Conservation (phyloP, 2,797 vertebrate genomes). For the Anabacerthia variegaticeps region DNA sequence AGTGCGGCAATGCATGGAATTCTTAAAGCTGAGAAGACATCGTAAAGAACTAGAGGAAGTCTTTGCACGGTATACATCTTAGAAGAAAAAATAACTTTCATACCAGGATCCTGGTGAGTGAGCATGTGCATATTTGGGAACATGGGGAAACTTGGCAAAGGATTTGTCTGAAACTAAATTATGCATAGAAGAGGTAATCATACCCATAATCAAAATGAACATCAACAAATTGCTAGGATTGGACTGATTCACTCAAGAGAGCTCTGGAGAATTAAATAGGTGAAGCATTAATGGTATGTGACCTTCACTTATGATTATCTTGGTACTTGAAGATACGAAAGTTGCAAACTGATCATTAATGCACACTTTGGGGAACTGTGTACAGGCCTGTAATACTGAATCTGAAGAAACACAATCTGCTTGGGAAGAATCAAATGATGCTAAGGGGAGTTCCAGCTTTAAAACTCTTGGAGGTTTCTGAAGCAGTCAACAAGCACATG, state of each 20-base stretch:
- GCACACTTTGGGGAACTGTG: not conserved
- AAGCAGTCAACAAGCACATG: not conserved
- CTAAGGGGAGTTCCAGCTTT: not conserved
- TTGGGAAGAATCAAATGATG: not conserved
- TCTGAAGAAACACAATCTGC: not conserved
- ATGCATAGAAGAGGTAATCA: not conserved
- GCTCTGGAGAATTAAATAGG: not conserved
- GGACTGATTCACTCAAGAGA: not conserved
- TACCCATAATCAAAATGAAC: not conserved
- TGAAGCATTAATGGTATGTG: not conserved
- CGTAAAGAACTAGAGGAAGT: not conserved
- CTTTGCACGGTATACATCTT: not conserved
- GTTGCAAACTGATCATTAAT: not conserved
- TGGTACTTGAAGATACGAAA: rapidly evolving
- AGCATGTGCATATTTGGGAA: not conserved
- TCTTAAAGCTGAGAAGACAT: not conserved
- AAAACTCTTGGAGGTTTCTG: not conserved
- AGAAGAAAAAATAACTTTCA: not conserved
- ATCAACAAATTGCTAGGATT: not conserved
- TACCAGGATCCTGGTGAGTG: not conserved
- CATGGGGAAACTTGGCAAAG: not conserved
- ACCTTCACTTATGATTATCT: not conserved
- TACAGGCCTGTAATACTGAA: not conserved
- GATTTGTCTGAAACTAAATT: not conserved
- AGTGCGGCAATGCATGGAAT: not conserved